A percentile compares a stretch with the other conserved stretches of the same genome.
Evolutionary conservation across 2,113 vertebrate genomes (phyloP).

Genomic region (Paramormyrops kingsleyae): DNA sequence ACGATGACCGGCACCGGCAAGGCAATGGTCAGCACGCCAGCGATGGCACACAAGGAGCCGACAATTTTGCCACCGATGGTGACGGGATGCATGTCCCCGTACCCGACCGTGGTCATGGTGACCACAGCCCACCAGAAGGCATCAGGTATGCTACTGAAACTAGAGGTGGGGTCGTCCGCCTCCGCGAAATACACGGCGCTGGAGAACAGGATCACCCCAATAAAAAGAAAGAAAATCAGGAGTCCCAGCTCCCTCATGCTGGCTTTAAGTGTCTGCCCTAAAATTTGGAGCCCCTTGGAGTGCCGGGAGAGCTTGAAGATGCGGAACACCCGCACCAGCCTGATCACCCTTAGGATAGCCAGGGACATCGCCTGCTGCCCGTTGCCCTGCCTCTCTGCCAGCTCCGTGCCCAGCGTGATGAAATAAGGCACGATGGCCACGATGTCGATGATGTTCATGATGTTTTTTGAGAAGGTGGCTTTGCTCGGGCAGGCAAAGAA

Average conservation of each 20-base stretch:
- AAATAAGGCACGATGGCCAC: slow-evolving; percentile 98
- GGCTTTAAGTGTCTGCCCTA: slow-evolving; percentile 93
- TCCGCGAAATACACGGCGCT: slow-evolving; percentile 96
- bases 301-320: slow-evolving; percentile 97
- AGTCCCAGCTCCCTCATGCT: slow-evolving; percentile 92
- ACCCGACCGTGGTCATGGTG: slow-evolving; percentile 97
- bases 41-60: slow-evolving; percentile 91
- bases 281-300: slow-evolving; percentile 92
- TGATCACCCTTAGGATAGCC: slow-evolving; percentile 90
- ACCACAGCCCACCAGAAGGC: slow-evolving; percentile 99
- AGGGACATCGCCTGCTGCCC: slow-evolving; percentile 96
- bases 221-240: slow-evolving; percentile 96
- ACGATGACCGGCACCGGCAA: slow-evolving; percentile 94
- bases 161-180: slow-evolving; percentile 86
- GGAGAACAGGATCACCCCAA: slow-evolving; percentile 94
- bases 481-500: slow-evolving; percentile 96
- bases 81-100: slow-evolving; percentile 95
- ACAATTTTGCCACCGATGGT: slow-evolving; percentile 97
- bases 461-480: slow-evolving; percentile 88
- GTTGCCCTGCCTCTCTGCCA: slow-evolving; percentile 81
- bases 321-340: slow-evolving; percentile 88
- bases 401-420: slow-evolving; percentile 91
- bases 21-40: slow-evolving; percentile 92
- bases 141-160: slow-evolving; percentile 93
- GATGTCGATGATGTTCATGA: slow-evolving; percentile 98